Evolutionary conservation across 2,888 invertebrate species (phyloP).

Genomic region (Liodrosophila aerea): DNA sequence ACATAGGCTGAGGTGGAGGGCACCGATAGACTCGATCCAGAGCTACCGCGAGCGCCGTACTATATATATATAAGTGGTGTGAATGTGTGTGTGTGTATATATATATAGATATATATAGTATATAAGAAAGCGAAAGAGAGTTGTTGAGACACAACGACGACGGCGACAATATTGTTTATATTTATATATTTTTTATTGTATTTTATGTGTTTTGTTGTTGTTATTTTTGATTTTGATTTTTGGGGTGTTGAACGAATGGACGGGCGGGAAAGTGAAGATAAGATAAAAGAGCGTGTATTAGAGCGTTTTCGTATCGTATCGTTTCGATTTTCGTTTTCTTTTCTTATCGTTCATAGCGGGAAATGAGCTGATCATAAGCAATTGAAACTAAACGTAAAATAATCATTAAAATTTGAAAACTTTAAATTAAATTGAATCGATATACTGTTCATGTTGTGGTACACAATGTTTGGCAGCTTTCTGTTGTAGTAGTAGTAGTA

Average conservation of each 20-base stretch:
- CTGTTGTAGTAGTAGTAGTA: too few relatives aligned
- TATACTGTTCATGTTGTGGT: slow-evolving; percentile 61
- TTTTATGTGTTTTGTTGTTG: slow-evolving; percentile 30
- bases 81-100: slow-evolving; percentile 47
- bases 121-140: slow-evolving; percentile 34
- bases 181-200: slow-evolving; percentile 25
- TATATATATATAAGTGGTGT: slow-evolving; percentile 82
- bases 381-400: slow-evolving; percentile 11
- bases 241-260: slow-evolving; percentile 47
- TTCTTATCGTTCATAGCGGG: slow-evolving; percentile 44
- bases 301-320: slow-evolving; percentile 54
- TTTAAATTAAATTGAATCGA: slow-evolving; percentile 21
- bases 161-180: slow-evolving; percentile 38
- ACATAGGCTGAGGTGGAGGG: slow-evolving; percentile 88
- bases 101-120: slow-evolving; percentile 48
- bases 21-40: slow-evolving; percentile 93
- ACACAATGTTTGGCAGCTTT: slow-evolving; percentile 38
- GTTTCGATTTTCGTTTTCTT: slow-evolving; percentile 18
- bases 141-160: slow-evolving; percentile 43
- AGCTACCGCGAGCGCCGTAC: slow-evolving; percentile 85
- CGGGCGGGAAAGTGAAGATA: slow-evolving; percentile 63
- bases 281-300: slow-evolving; percentile 70
- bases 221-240: slow-evolving; percentile 4
- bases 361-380: slow-evolving; percentile 64
- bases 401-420: slow-evolving; percentile 16